phyloP scores from a whole-genome alignment of 1,140 invertebrate genomes.

The Tetramorium alpestre region DNA sequence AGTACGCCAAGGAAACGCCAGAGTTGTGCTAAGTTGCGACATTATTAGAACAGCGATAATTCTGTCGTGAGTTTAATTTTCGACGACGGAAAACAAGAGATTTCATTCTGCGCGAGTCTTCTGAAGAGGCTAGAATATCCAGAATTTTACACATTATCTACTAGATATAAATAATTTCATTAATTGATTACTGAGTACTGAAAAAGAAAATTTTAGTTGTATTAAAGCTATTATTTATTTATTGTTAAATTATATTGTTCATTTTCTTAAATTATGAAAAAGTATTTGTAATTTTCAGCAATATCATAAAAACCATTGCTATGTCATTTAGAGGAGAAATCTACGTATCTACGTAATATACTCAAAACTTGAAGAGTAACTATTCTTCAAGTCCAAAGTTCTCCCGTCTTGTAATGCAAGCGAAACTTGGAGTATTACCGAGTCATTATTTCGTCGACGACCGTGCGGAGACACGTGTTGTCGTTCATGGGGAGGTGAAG shows the following conservation, averaged over 20 bases:
- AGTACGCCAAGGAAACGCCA: not conserved
- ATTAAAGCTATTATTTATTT: not conserved
- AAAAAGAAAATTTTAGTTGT: not conserved
- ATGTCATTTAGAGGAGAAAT: not conserved
- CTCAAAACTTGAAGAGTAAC: not conserved
- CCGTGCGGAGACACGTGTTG: not conserved
- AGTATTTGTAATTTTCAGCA: not conserved
- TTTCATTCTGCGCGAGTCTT: not conserved
- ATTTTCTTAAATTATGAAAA: too few species aligned
- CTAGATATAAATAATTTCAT: not conserved
- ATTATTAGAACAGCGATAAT: not conserved
- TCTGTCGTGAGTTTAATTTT: not conserved
- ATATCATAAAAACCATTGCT: too few species aligned
- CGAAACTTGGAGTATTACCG: not conserved
- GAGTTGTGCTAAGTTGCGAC: not conserved
- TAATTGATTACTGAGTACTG: not conserved
- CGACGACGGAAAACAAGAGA: not conserved
- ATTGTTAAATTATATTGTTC: not conserved
- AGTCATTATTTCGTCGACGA: not conserved
- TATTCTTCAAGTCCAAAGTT: not conserved
- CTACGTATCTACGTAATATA: not conserved
- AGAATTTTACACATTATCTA: not conserved
- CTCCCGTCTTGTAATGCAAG: not conserved
- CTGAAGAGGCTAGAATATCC: not conserved
- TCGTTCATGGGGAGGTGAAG: constrained; percentile 6